Base-by-base conservation (phyloP, 2,888 invertebrate species). In the Harmothoe impar region DNA sequence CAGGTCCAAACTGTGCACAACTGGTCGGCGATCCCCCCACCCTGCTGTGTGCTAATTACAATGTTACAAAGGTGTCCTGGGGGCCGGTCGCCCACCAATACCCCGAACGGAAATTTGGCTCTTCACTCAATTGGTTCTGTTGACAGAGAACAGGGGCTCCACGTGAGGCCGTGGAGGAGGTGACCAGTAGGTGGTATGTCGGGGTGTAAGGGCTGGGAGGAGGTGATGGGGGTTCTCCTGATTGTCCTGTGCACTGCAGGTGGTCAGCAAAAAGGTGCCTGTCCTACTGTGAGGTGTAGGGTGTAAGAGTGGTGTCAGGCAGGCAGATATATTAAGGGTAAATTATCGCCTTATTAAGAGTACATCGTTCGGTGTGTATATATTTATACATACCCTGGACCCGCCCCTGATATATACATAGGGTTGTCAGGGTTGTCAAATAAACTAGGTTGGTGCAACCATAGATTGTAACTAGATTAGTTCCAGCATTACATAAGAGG, bases 61-160 rank as follows among this genome's bases (percentile, higher is more conserved):
- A 25, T 7, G 5, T 29, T 0, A 86, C 86, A 86, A 86, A 54
- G 54, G 54, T 12, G 5, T 56, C 86, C 54, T 54, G 29, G 84
- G 10, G 84, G 10, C 43, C 43, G 43, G 25, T 1, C 43, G 20
- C 86, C 86, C 54, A 35, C 43, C 29, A 35, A 84, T 5, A 62
- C 62, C 62, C 62, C 20, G 86, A 86, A 86, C 86, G 86, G 86
- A 86, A 86, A 86, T 86, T 86, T 86, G 86, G 52, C 86, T 29
- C 56, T 86, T 86, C 52, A 17, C 54, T 20, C 56, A 86, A 86
- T 54, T 86, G 52, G 56, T 52, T 29, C 54, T 52, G 86, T 86
- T 86, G 81, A 35, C 62, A n/a, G 62, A 62, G 62, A 62, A 15
- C n/a, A n/a, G 62, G 62, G 62, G 12, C 62, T 20, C 62, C 81